Base-by-base conservation (phyloP, 2,113 vertebrate species). In the Sialia sialis region DNA sequence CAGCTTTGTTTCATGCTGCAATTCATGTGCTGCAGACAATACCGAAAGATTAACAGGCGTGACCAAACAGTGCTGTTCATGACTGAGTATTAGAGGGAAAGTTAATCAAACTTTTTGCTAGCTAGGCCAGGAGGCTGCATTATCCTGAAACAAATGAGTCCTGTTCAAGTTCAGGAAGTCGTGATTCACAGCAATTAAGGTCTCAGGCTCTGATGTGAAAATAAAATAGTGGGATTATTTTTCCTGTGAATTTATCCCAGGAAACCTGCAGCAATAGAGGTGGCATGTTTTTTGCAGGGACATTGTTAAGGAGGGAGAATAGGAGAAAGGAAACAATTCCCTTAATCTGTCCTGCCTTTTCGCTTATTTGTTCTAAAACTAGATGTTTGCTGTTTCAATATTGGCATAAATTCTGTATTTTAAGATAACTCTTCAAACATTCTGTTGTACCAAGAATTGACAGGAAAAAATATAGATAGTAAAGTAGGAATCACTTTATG, bases 1-100 rank as follows among this genome's bases (percentile, higher is more conserved):
- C 77, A 89, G 89, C 76, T 91, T 96, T 94, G 91, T 95, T 93
- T 95, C 46, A 38, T 89, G 84, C 77, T 76, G 62, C 89, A 92
- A 51, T 93, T 94, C 80, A 78, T 76, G 70, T 26, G 44, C 79
- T 82, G 41, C 69, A 89, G 77, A 89, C 87, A 95, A 87, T 87
- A 78, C 84, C 4, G 1, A 69, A 91, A 95, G 95, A 94, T 84
- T 80, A 94, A 72, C n/a, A 72, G 54, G 41, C 69, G 1, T 76
- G 58, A 95, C 84, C 84, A 66, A 94, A 79, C 66, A 54, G 19
- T 63, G 87, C 64, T 72, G 60, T 79, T 87, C 54, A 25, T 75
- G 86, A 32, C 64, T 63, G 64, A 62, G 38, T 92, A 29, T 81
- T 84, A 67, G 66, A 82, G 46, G 34, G 80, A 74, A 93, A 82